Base-by-base conservation (phyloP, 1,140 invertebrate species). In the Acyrthosiphon pisum region DNA sequence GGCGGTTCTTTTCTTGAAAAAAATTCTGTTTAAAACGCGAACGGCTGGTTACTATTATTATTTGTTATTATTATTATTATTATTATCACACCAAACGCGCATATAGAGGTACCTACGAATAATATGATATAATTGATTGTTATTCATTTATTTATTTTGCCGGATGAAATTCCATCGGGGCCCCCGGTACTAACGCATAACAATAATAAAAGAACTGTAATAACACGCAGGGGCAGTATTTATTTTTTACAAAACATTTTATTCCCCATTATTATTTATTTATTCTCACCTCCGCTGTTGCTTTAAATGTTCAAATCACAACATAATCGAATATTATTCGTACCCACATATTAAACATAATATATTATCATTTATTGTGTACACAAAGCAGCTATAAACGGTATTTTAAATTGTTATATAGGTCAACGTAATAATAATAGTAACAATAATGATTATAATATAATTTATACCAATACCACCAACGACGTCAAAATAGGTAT, bases 151-250 rank as follows among this genome's bases (percentile, higher is more conserved):
- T 88, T 88, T 48, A 88, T 50, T 88, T 88, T 48, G 46, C 46
- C 20, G 44, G 11, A 46, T 48, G 86, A 50, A 88, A 88, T 88
- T 88, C 86, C 86, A 35, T 8, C 30, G 30, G 86, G 86, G 86
- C 26, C 23, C 83, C 41, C 83, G 26, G 4, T 26, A 84, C 83
- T 23, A 26, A 84, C 23, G 41, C 14, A 48, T 48, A 87, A 87
- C 35, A 87, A 86, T 86, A 86, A 84, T 84, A 84, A 84, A 68
- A 68, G 60, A 68, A 68, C 60, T 9, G 60, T 81, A 81, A 84
- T 44, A 84, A 84, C 18, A 41, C 26, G 22, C 23, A 23, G 83
- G 83, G 83, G 41, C 83, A 44, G 23, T 44, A 41, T 84, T 84
- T 84, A 9, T 46, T 44, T 41, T 44, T 1, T 11, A 81, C 76